Base-by-base conservation (phyloP, 1,140 invertebrate species). In the Vollenhovia emeryi region DNA sequence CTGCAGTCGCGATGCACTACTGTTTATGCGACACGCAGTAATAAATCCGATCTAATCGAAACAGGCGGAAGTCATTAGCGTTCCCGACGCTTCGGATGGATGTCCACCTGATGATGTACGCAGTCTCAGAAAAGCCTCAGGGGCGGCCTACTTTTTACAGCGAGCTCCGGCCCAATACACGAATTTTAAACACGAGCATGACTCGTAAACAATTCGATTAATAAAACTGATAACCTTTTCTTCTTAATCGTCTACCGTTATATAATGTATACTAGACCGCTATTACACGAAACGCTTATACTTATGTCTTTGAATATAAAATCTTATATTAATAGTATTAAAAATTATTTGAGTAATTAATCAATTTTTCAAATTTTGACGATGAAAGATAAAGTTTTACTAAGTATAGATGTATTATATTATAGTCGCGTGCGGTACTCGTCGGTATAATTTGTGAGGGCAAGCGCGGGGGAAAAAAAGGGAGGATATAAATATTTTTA, bases 21-120 rank as follows among this genome's bases (percentile, higher is more conserved):
- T 43, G 87, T 89, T 89, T 89, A 89, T 68, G 71, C 73, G 33
- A 60, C 13, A n/a, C n/a, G 48, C 24, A 33, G 52, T 27, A 45
- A 79, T 86, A 86, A 88, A 89, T 27, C 71, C 21, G 18, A 36
- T 43, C n/a, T 69, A 59, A 62, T 88, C 43, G 84, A 74, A 74
- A 89, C 88, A 89, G 76, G 64, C 84, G 84, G 84, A 69, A 89
- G 36, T 89, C 87, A 89, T 89, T 86, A 88, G 84, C 1, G 15
- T 43, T 68, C 21, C n/a, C 15, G 40, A 66, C 36, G 84, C 45
- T 69, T 71, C 36, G 52, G 9, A 48, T 30, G 50, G 59, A 62
- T 76, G n/a, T 50, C 33, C 71, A 60, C 30, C 68, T 60, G 69
- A 43, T 40, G 15, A 55, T 27, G 43, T 13, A 21, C 11, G 13